Conservation (phyloP, 2,888 invertebrate species). For the Uropetala carovei region DNA sequence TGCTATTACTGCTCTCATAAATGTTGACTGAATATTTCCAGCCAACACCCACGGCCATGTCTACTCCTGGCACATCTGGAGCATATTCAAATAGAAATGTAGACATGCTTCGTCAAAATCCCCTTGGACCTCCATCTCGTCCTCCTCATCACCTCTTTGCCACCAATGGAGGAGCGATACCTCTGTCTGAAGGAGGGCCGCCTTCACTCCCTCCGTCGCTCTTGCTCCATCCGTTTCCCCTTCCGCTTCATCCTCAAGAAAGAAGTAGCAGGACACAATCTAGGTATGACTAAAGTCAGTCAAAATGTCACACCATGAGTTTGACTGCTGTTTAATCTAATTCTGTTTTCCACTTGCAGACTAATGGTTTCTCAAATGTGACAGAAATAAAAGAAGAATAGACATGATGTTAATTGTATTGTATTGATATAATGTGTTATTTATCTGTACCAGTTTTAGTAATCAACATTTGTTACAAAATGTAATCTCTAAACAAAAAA, state of each 20-base stretch:
- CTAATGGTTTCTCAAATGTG: too few species aligned
- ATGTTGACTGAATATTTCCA: neutral
- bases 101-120: neutral
- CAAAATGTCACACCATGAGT: neutral
- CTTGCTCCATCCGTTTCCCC: constrained; percentile 19
- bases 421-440: too few species aligned
- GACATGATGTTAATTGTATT: neutral
- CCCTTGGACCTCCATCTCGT: neutral
- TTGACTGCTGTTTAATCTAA: neutral
- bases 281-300: neutral
- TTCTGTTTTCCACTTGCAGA: too few species aligned
- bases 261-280: constrained; percentile 17
- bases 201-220: constrained; percentile 7
- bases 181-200: constrained; percentile 17
- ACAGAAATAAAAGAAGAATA: neutral
- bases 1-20: too few species aligned
- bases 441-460: neutral
- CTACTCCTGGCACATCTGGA: neutral
- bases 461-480: too few species aligned
- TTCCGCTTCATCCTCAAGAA: constrained; percentile 3
- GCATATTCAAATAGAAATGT: constrained; percentile 25
- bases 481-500: too few species aligned
- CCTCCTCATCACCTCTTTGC: constrained; percentile 10
- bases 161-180: neutral
- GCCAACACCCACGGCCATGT: neutral